Conservation (phyloP, 1,140 invertebrate species). For the Calliphora vicina region DNA sequence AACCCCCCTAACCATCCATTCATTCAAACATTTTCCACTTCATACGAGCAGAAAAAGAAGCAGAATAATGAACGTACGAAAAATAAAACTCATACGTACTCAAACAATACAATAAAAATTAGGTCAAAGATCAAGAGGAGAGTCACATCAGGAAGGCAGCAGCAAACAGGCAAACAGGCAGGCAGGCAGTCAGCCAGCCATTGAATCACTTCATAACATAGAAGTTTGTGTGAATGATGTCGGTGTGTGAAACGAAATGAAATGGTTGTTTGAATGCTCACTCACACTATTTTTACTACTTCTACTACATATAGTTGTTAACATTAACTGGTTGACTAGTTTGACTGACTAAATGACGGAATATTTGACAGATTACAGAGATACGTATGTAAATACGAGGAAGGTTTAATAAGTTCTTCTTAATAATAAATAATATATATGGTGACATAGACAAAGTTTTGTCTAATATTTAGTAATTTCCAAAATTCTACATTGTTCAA, state of each 20-base stretch:
- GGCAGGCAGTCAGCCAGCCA: not conserved
- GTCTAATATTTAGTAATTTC: no score
- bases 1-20: no score
- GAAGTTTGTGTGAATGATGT: not conserved
- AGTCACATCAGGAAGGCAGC: not conserved
- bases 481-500: no score
- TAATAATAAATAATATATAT: no score
- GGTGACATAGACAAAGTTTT: no score
- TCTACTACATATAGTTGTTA: not conserved
- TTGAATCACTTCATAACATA: not conserved
- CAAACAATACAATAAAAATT: slow-evolving; percentile 60
- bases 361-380: not conserved
- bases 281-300: no score
- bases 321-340: slow-evolving; percentile 2
- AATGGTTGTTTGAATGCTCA: not conserved
- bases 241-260: not conserved
- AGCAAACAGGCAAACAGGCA: not conserved
- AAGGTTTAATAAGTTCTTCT: no score
- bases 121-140: slow-evolving; percentile 62
- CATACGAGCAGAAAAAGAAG: not conserved
- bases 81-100: slow-evolving; percentile 48
- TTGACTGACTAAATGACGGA: not conserved
- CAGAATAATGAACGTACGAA: not conserved
- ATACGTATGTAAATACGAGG: no score
- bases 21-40: not conserved